These are phyloP conservation scores for Acanthopleura granulata DNA, from an alignment of 2,888 invertebrate species.

Conservation along the genomic window DNA sequence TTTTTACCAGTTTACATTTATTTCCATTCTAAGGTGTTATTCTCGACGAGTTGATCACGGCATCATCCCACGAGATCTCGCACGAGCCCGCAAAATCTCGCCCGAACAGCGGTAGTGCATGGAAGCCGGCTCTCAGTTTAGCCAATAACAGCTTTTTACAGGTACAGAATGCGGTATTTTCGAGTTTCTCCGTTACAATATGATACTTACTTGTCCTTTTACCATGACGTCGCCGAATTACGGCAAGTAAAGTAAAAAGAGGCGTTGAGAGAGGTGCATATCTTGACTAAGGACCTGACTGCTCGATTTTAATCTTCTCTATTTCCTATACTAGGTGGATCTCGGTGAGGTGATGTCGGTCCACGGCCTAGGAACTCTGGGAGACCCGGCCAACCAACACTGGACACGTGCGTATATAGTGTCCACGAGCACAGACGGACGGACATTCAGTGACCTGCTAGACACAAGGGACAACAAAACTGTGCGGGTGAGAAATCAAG, in stretches of 20 bases:
- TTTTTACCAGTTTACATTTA: background rate
- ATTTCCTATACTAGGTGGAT: background rate
- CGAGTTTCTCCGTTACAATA: no score
- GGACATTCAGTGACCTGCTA: background rate
- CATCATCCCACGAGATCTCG: background rate
- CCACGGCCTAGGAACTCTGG: slow-evolving; percentile 15
- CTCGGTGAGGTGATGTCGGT: background rate
- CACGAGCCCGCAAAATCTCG: slow-evolving; percentile 9
- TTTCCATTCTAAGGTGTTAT: background rate
- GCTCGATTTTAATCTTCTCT: no score
- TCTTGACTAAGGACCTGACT: no score
- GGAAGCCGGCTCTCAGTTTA: background rate
- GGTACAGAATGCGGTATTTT: background rate
- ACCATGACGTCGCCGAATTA: no score
- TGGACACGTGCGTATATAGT: background rate
- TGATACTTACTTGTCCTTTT: no score
- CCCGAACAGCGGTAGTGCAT: slow-evolving; percentile 8
- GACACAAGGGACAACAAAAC: slow-evolving; percentile 8
- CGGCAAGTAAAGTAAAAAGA: no score
- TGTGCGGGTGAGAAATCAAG: background rate
- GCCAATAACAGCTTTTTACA: background rate
- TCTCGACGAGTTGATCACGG: background rate
- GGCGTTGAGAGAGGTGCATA: no score
- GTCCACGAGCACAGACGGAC: slow-evolving; percentile 8
- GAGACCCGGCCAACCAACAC: background rate